Evolutionary conservation across 2,888 invertebrate genomes (phyloP).

Genomic region (Diploptera punctata): DNA sequence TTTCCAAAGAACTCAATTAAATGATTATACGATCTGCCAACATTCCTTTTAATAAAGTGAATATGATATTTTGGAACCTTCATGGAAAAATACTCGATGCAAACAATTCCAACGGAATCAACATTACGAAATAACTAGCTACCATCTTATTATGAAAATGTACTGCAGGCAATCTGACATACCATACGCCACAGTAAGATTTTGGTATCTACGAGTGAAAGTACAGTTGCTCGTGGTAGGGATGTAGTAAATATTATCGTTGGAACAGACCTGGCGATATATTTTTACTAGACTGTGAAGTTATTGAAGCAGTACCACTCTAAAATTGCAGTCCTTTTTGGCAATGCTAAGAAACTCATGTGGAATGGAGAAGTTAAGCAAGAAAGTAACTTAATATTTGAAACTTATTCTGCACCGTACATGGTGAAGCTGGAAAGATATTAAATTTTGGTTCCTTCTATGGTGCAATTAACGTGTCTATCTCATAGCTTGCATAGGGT

Average conservation of each 20-base stretch:
- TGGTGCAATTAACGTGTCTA: not conserved
- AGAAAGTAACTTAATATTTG: too few relatives aligned
- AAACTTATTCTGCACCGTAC: not conserved
- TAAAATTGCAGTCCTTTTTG: not conserved
- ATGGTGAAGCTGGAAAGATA: not conserved
- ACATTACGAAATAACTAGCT: constrained; percentile 4
- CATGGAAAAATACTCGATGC: not conserved
- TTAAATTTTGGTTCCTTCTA: not conserved
- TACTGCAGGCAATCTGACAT: not conserved
- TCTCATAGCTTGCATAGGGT: not conserved
- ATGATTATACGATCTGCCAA: constrained; percentile 1
- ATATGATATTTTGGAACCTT: not conserved
- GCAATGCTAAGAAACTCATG: not conserved
- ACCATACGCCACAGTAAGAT: not conserved
- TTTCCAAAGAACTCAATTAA: not conserved
- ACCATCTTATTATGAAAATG: not conserved
- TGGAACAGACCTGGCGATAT: not conserved
- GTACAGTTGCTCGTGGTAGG: not conserved
- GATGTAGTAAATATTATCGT: not conserved
- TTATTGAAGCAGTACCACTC: constrained; percentile 4
- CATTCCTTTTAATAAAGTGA: constrained; percentile 2
- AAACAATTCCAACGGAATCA: not conserved
- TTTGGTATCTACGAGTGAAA: not conserved
- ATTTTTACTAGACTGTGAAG: not conserved
- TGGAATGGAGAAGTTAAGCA: not conserved